These are phyloP conservation scores for Nothobranchius furzeri DNA, from an alignment of 2,113 vertebrate species.

Conservation along the genomic window DNA sequence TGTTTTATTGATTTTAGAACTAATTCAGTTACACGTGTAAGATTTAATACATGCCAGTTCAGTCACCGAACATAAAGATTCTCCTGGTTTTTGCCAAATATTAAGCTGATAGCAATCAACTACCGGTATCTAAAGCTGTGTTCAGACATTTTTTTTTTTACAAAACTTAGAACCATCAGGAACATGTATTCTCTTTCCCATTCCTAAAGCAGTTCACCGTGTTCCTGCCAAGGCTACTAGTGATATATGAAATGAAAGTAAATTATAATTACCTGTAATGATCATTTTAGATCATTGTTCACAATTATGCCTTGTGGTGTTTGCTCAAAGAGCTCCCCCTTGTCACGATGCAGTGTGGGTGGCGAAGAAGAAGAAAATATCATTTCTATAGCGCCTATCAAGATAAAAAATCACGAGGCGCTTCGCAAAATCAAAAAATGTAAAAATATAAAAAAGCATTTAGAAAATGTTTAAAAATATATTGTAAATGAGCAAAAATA, in stretches of 20 bases:
- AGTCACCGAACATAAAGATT: background rate
- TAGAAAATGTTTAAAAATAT: too few species aligned
- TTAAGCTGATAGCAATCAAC: background rate
- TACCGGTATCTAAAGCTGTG: background rate
- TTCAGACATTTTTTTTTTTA: too few species aligned
- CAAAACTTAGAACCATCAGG: background rate
- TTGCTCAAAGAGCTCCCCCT: constrained; percentile 43
- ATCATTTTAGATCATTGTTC: constrained; percentile 48
- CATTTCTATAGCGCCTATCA: too few species aligned
- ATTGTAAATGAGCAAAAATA: too few species aligned
- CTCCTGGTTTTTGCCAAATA: background rate
- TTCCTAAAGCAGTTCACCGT: constrained; percentile 16
- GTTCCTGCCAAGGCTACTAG: constrained; percentile 9
- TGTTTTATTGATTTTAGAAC: too few species aligned
- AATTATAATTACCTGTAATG: constrained; percentile 56
- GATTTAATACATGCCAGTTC: too few species aligned
- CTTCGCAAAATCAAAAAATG: too few species aligned
- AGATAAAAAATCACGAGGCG: too few species aligned
- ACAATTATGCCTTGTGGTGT: constrained; percentile 46
- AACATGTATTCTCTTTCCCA: constrained; percentile 1
- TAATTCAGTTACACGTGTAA: too few species aligned
- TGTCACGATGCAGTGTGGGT: constrained; percentile 6
- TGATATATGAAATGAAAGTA: constrained; percentile 32
- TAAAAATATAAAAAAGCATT: too few species aligned
- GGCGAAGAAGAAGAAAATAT: too few species aligned